A percentile compares a stretch with the other conserved stretches of the same genome.
These are phyloP conservation scores for Phocides pigmalion DNA, from an alignment of 1,140 invertebrate genomes.

Conservation along the genomic window DNA sequence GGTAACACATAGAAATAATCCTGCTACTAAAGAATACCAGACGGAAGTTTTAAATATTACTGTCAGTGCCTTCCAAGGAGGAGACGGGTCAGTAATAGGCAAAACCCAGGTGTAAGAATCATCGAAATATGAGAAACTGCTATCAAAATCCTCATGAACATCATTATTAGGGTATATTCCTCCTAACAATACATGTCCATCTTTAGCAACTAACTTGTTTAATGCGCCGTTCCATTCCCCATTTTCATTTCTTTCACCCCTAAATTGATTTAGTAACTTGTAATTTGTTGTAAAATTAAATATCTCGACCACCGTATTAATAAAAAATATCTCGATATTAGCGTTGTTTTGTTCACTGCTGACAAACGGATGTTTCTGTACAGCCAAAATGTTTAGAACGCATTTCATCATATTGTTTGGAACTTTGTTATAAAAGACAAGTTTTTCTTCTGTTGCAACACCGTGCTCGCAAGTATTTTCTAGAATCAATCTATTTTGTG, in stretches of 20 bases:
- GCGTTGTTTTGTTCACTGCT: conserved; percentile 47
- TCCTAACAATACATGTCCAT: conserved; percentile 80
- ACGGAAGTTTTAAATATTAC: conserved; percentile 73
- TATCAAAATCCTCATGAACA: conserved; percentile 81
- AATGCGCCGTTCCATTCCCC: conserved; percentile 79
- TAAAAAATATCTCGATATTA: conserved; percentile 61
- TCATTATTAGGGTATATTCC: conserved; percentile 84
- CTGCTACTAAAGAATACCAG: conserved; percentile 70
- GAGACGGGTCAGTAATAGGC: conserved; percentile 66
- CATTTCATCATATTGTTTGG: conserved; percentile 65
- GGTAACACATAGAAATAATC: conserved; percentile 70
- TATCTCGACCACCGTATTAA: conserved; percentile 48
- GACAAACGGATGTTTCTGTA: conserved; percentile 67
- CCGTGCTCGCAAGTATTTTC: conserved; percentile 62
- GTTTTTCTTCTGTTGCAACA: conserved; percentile 39
- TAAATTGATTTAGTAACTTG: conserved; percentile 47
- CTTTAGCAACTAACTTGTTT: conserved; percentile 58
- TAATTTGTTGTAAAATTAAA: conserved; percentile 55
- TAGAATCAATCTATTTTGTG: conserved; percentile 46
- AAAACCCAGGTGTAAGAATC: conserved; percentile 84
- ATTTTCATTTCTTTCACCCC: conserved; percentile 69
- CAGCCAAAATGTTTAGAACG: conserved; percentile 54
- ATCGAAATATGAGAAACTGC: conserved; percentile 76
- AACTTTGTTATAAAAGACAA: conserved; percentile 56
- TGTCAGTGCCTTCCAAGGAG: conserved; percentile 76